These are phyloP conservation scores for Hemiprocne comata DNA, from an alignment of 2,113 vertebrate species.

Conservation along the genomic window DNA sequence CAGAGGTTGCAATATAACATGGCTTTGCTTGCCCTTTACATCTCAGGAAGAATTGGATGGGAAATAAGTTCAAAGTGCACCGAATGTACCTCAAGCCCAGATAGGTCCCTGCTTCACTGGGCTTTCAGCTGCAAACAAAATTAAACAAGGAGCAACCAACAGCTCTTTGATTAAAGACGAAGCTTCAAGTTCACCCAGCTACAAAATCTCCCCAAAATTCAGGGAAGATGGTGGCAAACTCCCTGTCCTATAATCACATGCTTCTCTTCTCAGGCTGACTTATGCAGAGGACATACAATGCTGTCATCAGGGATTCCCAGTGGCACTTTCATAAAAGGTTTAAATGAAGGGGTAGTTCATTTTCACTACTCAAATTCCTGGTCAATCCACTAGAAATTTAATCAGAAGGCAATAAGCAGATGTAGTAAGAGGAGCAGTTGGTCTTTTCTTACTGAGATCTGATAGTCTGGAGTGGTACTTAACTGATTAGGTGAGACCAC, in stretches of 20 bases:
- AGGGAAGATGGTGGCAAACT: neutral
- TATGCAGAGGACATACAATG: neutral
- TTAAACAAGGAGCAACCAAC: neutral
- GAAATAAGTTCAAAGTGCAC: neutral
- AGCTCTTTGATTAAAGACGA: neutral
- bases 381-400: conserved; percentile 52
- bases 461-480: conserved; percentile 1
- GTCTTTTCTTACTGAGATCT: conserved; percentile 6
- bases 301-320: neutral
- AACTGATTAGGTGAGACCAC: neutral
- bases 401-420: conserved; percentile 28
- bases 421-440: neutral
- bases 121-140: neutral
- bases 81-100: neutral
- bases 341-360: conserved; percentile 18
- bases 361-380: conserved; percentile 29
- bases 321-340: neutral
- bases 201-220: neutral
- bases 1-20: neutral
- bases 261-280: neutral
- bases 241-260: neutral
- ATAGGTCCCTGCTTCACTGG: neutral
- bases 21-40: neutral
- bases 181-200: neutral
- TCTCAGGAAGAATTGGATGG: neutral